Evolutionary conservation across 2,888 invertebrate species (phyloP), one percentile per base, ranked within the genome.

Genomic region (Cylindroiulus punctatus): DNA sequence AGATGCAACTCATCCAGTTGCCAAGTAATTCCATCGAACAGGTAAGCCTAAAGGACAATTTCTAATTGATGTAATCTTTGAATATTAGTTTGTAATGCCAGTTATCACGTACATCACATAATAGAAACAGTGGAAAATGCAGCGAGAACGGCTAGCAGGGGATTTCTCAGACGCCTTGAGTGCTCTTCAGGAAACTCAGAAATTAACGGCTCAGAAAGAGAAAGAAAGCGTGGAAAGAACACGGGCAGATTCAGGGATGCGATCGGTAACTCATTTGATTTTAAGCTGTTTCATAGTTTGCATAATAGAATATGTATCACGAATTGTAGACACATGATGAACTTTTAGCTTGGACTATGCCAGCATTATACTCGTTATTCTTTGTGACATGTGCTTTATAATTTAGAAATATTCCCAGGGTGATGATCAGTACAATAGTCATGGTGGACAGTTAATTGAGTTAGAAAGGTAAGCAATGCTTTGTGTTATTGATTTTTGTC

Each of bases 121-220:
- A 42, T 93, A 95, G 91, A 93, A 96, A 88, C 95, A 96, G 89
- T 93, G 95, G 90, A 97, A 96, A 91, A 94, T 98, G 92, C 95
- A 96, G 89, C 93, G 94, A 88, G 98, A 98, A 90, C 93, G 97
- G 57, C 93, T 98, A 87, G 95, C 96, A 87, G 97, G 97, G 90
- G 98, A 98, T 91, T 98, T 98, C 91, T 95, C 97, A 89, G 93
- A 94, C 88, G 96, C 96, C 0, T 92, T 98, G 88, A 97, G 97
- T 90, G 94, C 95, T 89, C 98, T 98, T 91, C 93, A 98, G 94
- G 93, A 93, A 2, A 89, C 90, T 17, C 98, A 98, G 92, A 93
- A 96, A 89, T 93, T 94, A 89, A 97, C 97, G 5, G 97, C 97
- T 12, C 94, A 95, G 89, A 97, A 97, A 90, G 97, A 97, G 89